Evolutionary conservation across 2,797 vertebrate species (phyloP).

Genomic region (Benthosema pterotum): DNA sequence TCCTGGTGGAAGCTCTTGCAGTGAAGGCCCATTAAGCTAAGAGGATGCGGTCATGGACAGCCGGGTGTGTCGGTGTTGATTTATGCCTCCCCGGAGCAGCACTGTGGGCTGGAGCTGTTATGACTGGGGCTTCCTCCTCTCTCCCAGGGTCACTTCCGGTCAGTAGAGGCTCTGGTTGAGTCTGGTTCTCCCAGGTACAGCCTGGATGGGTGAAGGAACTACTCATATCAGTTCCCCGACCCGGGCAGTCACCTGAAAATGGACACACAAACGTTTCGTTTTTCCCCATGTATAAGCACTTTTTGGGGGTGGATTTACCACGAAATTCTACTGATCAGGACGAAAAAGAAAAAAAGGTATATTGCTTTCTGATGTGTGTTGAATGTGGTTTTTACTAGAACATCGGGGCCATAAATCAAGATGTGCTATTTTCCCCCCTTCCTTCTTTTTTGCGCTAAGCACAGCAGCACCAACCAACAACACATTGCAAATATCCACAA

Average conservation of each 20-base stretch:
- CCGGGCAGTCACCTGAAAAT: not conserved
- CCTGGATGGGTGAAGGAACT: not conserved
- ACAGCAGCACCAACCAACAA: not conserved
- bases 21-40: constrained; percentile 40
- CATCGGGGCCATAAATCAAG: not conserved
- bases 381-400: not conserved
- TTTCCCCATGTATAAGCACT: too few species aligned
- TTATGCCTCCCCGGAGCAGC: constrained; percentile 31
- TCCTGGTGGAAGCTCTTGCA: constrained; percentile 9
- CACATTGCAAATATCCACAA: not conserved
- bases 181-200: not conserved
- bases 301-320: not conserved
- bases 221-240: not conserved
- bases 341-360: not conserved
- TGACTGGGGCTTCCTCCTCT: constrained; percentile 31
- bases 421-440: too few species aligned
- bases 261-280: constrained; percentile 6
- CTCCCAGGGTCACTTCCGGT: constrained; percentile 17
- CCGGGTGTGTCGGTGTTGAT: constrained; percentile 39
- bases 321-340: not conserved
- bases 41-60: constrained; percentile 55
- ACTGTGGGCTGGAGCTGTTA: constrained; percentile 31
- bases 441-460: not conserved
- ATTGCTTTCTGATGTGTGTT: constrained; percentile 1
- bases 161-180: not conserved